Evolutionary conservation across 1,140 invertebrate genomes (phyloP), one percentile per base, ranked within the genome.

Genomic region (Dendrolimus kikuchii): DNA sequence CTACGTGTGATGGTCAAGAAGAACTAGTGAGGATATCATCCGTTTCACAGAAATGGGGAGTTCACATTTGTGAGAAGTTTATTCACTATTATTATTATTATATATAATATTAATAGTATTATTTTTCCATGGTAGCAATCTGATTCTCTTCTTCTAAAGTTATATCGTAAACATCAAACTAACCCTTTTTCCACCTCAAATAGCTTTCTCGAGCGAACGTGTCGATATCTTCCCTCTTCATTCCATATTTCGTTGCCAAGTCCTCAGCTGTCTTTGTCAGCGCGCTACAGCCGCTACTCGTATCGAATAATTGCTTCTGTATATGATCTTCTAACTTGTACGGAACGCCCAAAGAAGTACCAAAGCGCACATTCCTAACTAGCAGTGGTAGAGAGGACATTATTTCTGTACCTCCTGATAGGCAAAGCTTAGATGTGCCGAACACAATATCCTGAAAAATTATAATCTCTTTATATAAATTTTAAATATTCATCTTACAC

Each of bases 221-320:
- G 79, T 99, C 98, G 50, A 93, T 94, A 60, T 98, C 94, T 60
- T 95, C 90, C 56, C 95, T 89, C 0, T 91, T 92, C 10, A 99
- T 89, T 55, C 92, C 92, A 77, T 95, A 97, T 71, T 97, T 93
- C 48, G 92, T 93, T 1, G 96, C 98, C 48, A 99, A 88, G 77
- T 98, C 98, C 87, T 99, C 98, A 6, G 97, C 98, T 37, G 98
- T 98, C 46, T 96, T 77, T 5, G 94, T 96, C 96, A 99, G 97
- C 0, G 96, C n/a, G n/a, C n/a, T 94, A 10, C 96, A 87, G 71
- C 96, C 95, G 73, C 93, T 95, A 64, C 97, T 92, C 4, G 90
- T 90, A 77, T 99, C 98, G 2, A 92, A 92, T 4, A 99, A 88
- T 8, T 94, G 93, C 0, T 91, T 87, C 95, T 97, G 98, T n/a